Evolutionary conservation across 2,113 vertebrate species (phyloP), one percentile per base, ranked within the genome.

Genomic region (Macquaria australasica): DNA sequence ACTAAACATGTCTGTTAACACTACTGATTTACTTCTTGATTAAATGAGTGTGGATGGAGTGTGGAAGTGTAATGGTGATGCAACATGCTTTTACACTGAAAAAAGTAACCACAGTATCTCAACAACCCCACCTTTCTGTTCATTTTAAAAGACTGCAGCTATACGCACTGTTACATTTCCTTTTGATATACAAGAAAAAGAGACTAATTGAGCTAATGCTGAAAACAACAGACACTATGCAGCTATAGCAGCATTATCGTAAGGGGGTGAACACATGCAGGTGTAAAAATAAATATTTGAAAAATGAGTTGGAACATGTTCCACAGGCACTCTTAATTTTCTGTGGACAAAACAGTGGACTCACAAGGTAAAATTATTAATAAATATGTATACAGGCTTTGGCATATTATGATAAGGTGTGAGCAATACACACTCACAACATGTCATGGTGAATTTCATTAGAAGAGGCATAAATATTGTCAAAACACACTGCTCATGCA

Each of bases 401-500:
- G 86, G 62, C 82, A 79, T 50, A 75, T 85, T 64, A 64, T 56
- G 82, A 92, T 85, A 81, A 91, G 87, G 58, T 43, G 64, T 34
- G 21, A 81, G 83, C 81, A 88, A 84, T 53, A 77, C 81, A 85
- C 81, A 87, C 67, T 69, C 37, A 55, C 50, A 39, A 58, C 72
- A 21, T 68, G 64, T 82, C 77, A 79, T 51, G 78, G 59, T 59
- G 76, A 73, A 73, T 92, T 87, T 88, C 79, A 92, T 93, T 91
- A 90, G 75, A 9, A 68, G 53, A 79, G 21, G 66, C 53, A 66
- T 81, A 88, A 91, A 92, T 85, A 92, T 34, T 78, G 88, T 89
- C 79, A 91, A 79, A 90, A 89, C 91, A 91, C 76, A 78, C 25
- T 10, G 82, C 86, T 89, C 91, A 86, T 92, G 93, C 93, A 92